These are phyloP conservation scores for Pseudobourletiella spinata DNA, from an alignment of 1,140 invertebrate genomes.

Conservation along the genomic window DNA sequence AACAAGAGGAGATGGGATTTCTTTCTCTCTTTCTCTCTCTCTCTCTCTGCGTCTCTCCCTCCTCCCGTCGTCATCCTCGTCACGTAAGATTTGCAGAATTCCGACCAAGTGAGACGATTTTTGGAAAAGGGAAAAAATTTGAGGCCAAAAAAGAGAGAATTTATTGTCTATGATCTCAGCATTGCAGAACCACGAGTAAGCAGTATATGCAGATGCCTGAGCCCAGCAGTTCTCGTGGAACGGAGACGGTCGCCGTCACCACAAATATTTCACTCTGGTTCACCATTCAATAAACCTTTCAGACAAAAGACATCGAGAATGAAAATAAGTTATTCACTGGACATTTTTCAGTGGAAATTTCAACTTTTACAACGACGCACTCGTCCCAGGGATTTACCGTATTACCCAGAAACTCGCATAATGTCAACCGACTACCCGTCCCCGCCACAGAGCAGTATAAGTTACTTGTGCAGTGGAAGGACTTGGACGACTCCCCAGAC, in stretches of 20 bases:
- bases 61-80: background rate
- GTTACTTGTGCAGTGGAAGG: background rate
- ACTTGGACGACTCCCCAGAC: background rate
- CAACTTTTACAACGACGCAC: background rate
- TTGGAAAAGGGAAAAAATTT: background rate
- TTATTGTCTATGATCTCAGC: too few species aligned
- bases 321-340: background rate
- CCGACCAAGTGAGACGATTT: background rate
- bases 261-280: background rate
- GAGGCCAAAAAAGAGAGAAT: background rate
- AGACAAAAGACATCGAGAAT: background rate
- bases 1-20: too few species aligned
- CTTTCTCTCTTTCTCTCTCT: background rate
- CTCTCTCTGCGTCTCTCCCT: background rate
- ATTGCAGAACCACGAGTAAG: background rate
- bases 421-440: background rate
- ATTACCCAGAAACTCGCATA: background rate
- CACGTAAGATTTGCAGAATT: background rate
- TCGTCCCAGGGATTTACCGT: background rate
- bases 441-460: background rate
- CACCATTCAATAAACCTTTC: constrained; percentile 4
- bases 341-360: background rate
- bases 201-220: background rate
- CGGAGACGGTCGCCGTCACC: background rate
- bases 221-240: background rate